These are phyloP conservation scores for Epizoanthus stellaris DNA, from an alignment of 92 coral and sea anemone species.

Conservation along the genomic window DNA sequence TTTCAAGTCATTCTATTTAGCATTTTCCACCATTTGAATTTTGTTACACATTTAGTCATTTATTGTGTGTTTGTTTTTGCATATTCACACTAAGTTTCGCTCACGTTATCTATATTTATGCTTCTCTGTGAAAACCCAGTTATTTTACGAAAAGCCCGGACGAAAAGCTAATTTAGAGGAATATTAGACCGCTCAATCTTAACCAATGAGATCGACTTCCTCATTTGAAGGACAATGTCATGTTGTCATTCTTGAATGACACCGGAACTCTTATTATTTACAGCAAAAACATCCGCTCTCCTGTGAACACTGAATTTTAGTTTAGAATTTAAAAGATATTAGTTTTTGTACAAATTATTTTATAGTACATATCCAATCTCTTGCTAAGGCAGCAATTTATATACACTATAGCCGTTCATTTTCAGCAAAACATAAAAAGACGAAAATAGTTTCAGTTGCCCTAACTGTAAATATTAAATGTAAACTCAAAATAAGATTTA, in stretches of 20 bases:
- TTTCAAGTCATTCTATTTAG: too few species aligned
- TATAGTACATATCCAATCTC: not conserved
- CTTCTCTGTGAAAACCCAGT: conserved; percentile 20
- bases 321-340: not conserved
- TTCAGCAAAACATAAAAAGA: too few species aligned
- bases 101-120: too few species aligned
- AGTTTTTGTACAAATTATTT: conserved; percentile 10
- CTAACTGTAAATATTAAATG: too few species aligned
- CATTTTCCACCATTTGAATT: too few species aligned
- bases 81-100: too few species aligned
- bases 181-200: conserved; percentile 5
- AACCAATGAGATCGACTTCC: conserved; percentile 42
- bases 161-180: not conserved
- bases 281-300: conserved; percentile 39
- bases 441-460: too few species aligned
- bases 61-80: too few species aligned
- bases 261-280: conserved; percentile 12
- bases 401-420: too few species aligned
- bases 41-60: too few species aligned
- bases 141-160: conserved; percentile 5
- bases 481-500: too few species aligned
- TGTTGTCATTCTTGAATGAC: conserved; percentile 20
- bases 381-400: not conserved
- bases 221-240: conserved; percentile 9
- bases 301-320: not conserved